Conservation (phyloP, 1,140 invertebrate species). For the Monomorium pharaonis region DNA sequence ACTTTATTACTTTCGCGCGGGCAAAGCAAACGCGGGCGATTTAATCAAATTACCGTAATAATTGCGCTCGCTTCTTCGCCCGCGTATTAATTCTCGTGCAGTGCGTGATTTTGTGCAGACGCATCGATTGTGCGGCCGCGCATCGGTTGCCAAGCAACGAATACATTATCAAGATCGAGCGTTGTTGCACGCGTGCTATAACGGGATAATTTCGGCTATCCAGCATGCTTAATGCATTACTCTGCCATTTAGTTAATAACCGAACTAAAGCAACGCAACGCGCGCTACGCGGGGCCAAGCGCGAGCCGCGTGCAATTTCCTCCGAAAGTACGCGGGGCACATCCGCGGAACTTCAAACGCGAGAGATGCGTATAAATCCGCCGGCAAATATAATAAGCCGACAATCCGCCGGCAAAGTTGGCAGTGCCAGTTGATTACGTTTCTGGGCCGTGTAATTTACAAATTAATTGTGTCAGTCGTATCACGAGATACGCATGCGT, state of each 20-base stretch:
- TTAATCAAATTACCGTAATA: constrained; percentile 40
- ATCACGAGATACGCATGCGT: constrained; percentile 5
- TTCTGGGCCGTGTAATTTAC: constrained; percentile 23
- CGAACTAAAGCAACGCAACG: constrained; percentile 17
- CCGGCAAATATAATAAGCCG: constrained; percentile 43
- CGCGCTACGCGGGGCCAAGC: too few species aligned
- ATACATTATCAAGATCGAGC: constrained; percentile 46
- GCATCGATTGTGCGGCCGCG: constrained; percentile 37
- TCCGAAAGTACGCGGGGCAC: background rate
- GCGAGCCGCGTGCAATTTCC: constrained; percentile 22
- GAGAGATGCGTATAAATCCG: constrained; percentile 28
- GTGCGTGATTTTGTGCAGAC: constrained; percentile 32
- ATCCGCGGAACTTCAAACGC: constrained; percentile 34
- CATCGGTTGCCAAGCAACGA: constrained; percentile 27
- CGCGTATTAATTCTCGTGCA: constrained; percentile 31
- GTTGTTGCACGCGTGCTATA: background rate
- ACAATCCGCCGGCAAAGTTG: constrained; percentile 4
- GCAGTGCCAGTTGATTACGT: constrained; percentile 3
- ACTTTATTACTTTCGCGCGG: constrained; percentile 10
- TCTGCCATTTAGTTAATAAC: constrained; percentile 53
- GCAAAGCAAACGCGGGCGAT: constrained; percentile 5
- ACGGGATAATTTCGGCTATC: constrained; percentile 37
- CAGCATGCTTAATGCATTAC: constrained; percentile 42
- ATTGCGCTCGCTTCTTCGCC: background rate
- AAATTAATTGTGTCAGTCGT: constrained; percentile 42